These are phyloP conservation scores for Erynnis tages DNA, from an alignment of 2,888 invertebrate genomes.

Conservation along the genomic window DNA sequence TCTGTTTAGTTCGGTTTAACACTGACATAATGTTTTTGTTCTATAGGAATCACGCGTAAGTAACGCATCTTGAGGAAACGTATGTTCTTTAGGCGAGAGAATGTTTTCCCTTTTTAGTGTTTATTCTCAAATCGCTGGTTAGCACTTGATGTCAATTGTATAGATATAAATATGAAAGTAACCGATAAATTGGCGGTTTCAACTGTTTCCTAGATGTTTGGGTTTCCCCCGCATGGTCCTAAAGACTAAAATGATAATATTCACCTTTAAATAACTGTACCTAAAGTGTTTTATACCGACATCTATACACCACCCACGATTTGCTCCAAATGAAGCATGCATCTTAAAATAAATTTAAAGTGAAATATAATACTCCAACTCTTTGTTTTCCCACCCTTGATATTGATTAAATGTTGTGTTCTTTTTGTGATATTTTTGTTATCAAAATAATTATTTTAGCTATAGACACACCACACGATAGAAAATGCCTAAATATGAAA, in stretches of 20 bases:
- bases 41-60: conserved; percentile 82
- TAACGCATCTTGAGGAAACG: conserved; percentile 54
- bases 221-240: conserved; percentile 56
- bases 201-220: conserved; percentile 37
- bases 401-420: conserved; percentile 52
- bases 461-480: neutral
- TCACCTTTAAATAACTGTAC: conserved; percentile 20
- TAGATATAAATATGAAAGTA: conserved; percentile 10
- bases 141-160: conserved; percentile 21
- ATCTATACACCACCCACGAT: conserved; percentile 1
- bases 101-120: conserved; percentile 61
- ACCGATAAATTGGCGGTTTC: conserved; percentile 11
- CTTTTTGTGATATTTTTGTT: conserved; percentile 46
- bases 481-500: neutral
- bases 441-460: conserved; percentile 38
- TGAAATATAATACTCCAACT: conserved; percentile 34
- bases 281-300: conserved; percentile 12
- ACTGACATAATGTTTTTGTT: conserved; percentile 75
- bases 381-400: conserved; percentile 42
- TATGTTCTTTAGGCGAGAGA: conserved; percentile 60
- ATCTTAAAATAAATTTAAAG: conserved; percentile 2
- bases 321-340: conserved; percentile 24
- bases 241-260: conserved; percentile 21
- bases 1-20: conserved; percentile 48
- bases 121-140: conserved; percentile 36